These are phyloP conservation scores for Nothoprocta perdicaria DNA, from an alignment of 2,113 vertebrate species.

Conservation along the genomic window DNA sequence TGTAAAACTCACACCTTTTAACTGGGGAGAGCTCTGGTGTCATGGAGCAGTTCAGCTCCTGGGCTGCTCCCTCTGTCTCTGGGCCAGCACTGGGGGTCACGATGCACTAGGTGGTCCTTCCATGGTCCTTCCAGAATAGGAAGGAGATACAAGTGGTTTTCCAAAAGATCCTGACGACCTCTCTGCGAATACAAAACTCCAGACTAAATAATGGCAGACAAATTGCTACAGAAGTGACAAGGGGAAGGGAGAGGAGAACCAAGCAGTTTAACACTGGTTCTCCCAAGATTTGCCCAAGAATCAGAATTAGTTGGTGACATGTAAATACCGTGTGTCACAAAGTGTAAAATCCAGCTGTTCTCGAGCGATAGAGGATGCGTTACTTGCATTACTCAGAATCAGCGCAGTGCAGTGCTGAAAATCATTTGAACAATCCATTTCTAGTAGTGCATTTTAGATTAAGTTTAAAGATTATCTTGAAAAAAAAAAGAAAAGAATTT, in stretches of 20 bases:
- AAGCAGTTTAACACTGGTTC: background rate
- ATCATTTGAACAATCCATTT: background rate
- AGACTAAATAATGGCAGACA: background rate
- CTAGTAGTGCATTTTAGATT: background rate
- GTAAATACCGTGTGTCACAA: background rate
- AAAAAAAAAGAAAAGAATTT: background rate
- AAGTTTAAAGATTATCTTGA: background rate
- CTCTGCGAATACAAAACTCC: background rate
- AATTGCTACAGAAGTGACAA: background rate
- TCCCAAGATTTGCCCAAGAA: background rate
- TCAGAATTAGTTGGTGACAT: background rate
- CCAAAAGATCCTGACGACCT: background rate
- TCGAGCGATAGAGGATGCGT: fast-evolving
- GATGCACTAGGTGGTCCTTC: fast-evolving
- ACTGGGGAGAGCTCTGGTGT: background rate
- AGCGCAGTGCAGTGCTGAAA: background rate
- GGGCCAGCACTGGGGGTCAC: fast-evolving
- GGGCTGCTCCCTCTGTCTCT: fast-evolving
- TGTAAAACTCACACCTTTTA: background rate
- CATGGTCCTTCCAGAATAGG: background rate
- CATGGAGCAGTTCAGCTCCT: background rate
- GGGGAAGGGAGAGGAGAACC: background rate
- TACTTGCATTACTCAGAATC: background rate
- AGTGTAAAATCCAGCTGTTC: background rate
- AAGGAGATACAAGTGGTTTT: background rate